Evolutionary conservation across 1,140 invertebrate genomes (phyloP).

Genomic region (Drosophila persimilis): DNA sequence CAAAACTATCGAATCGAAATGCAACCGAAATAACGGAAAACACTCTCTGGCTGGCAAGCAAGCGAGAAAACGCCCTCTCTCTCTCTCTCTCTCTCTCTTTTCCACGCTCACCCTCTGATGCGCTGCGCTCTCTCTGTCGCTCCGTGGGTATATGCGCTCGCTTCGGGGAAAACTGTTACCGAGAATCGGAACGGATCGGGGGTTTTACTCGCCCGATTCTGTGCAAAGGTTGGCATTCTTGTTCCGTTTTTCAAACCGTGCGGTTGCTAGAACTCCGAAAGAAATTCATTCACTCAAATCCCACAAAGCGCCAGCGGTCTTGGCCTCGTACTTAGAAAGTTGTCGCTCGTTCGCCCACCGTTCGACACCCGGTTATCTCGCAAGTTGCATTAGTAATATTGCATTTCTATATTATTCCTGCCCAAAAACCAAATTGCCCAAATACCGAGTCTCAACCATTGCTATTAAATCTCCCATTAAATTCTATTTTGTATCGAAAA

Average conservation of each 20-base stretch:
- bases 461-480: conserved; percentile 69
- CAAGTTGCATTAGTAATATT: conserved; percentile 80
- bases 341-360: background rate
- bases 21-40: conserved; percentile 30
- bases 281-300: conserved; percentile 17
- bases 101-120: background rate
- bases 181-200: conserved; percentile 36
- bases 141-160: background rate
- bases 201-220: conserved; percentile 67
- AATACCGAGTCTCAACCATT: conserved; percentile 54
- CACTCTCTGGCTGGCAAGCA: background rate
- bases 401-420: conserved; percentile 64
- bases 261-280: conserved; percentile 65
- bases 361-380: conserved; percentile 48
- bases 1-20: conserved; percentile 8
- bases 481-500: conserved; percentile 76
- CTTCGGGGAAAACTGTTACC: conserved; percentile 9
- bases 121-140: conserved; percentile 18
- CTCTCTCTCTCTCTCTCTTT: conserved; percentile 15
- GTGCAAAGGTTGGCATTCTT: conserved; percentile 80
- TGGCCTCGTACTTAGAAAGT: no score
- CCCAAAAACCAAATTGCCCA: conserved; percentile 30
- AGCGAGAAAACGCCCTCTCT: background rate
- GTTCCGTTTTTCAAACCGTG: conserved; percentile 77
- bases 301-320: background rate